These are phyloP conservation scores for Ptyas mucosa DNA, from an alignment of 2,113 vertebrate species.

Conservation along the genomic window DNA sequence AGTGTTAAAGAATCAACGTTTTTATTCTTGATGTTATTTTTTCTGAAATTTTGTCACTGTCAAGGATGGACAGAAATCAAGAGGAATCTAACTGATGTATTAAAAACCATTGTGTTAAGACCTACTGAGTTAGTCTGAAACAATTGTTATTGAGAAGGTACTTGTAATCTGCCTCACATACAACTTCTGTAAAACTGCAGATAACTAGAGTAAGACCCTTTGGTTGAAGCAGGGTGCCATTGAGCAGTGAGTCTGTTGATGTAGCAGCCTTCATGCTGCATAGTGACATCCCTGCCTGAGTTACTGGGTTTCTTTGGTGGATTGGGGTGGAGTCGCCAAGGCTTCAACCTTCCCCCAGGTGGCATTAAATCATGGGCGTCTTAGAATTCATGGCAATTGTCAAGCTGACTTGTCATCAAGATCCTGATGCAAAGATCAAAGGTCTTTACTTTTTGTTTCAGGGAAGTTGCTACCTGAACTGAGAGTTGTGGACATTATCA, in stretches of 20 bases:
- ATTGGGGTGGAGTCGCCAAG: background rate
- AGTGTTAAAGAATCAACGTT: background rate
- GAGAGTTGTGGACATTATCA: background rate
- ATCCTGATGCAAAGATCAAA: background rate
- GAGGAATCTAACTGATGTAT: background rate
- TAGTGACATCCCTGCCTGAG: background rate
- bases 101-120: background rate
- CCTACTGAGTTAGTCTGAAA: background rate
- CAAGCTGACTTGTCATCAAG: background rate
- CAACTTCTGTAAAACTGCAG: background rate
- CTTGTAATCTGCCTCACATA: background rate
- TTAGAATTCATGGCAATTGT: background rate
- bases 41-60: background rate
- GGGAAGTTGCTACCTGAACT: background rate
- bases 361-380: background rate
- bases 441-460: background rate
- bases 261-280: background rate
- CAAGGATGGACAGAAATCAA: background rate
- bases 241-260: background rate
- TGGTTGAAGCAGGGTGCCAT: background rate
- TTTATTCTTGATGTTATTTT: background rate
- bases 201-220: background rate
- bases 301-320: background rate
- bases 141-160: background rate
- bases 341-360: background rate